These are phyloP conservation scores for Mechanitis mazaeus DNA, from an alignment of 2,888 invertebrate species.

Conservation along the genomic window DNA sequence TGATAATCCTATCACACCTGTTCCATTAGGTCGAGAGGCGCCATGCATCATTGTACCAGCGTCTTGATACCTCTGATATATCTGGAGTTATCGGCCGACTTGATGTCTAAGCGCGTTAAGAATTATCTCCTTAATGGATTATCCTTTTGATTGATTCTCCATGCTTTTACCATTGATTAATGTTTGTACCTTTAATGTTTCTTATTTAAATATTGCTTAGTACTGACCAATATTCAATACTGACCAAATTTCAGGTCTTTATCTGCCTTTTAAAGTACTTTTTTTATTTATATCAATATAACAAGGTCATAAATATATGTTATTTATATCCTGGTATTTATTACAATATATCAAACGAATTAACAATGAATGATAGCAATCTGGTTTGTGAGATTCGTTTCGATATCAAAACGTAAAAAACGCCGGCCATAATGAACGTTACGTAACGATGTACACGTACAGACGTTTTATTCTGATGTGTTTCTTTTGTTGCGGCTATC, in stretches of 20 bases:
- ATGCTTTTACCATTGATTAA: no score
- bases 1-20: slow-evolving; percentile 4
- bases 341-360: neutral
- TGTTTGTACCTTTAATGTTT: no score
- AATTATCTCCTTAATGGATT: slow-evolving; percentile 16
- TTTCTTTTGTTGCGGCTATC: slow-evolving; percentile 24
- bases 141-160: slow-evolving; percentile 1
- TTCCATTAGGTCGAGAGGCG: slow-evolving; percentile 4
- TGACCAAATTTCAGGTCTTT: no score
- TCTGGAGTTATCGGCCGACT: slow-evolving; percentile 13
- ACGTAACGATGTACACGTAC: slow-evolving; percentile 33
- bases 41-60: slow-evolving; percentile 4
- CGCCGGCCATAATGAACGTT: slow-evolving; percentile 16
- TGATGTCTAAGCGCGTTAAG: slow-evolving; percentile 13
- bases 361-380: neutral
- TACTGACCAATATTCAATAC: no score
- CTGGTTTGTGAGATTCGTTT: slow-evolving; percentile 3
- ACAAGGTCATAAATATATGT: no score
- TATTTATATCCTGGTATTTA: neutral
- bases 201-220: no score
- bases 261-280: no score
- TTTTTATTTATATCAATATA: no score
- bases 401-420: slow-evolving; percentile 9
- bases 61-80: slow-evolving; percentile 14
- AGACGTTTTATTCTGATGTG: slow-evolving; percentile 27